These are phyloP conservation scores for Halcyon badia DNA, from an alignment of 2,797 vertebrate genomes.

Conservation along the genomic window DNA sequence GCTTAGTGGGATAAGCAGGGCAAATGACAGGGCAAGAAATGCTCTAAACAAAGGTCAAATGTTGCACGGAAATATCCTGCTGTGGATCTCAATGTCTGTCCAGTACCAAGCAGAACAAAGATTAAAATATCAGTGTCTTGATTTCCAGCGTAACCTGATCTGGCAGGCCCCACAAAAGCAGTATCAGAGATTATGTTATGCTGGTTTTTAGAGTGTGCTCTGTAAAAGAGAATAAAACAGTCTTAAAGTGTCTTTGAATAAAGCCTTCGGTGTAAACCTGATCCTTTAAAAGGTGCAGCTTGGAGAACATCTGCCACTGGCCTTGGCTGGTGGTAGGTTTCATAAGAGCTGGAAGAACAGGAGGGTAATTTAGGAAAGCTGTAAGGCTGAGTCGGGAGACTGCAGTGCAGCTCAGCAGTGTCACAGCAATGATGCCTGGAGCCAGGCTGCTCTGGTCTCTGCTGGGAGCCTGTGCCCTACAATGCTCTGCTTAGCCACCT, in stretches of 20 bases:
- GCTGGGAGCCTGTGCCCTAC: rapidly evolving
- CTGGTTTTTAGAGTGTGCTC: background rate
- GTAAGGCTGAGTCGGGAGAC: background rate
- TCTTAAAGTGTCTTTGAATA: background rate
- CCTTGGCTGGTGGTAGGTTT: background rate
- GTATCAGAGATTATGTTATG: background rate
- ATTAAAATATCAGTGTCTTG: background rate
- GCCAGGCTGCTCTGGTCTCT: background rate
- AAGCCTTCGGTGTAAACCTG: background rate
- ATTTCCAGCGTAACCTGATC: conserved; percentile 33
- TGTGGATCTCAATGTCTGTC: background rate
- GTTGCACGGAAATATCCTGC: background rate
- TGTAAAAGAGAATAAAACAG: background rate
- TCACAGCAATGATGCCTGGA: rapidly evolving
- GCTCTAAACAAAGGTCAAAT: background rate
- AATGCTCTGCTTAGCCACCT: background rate
- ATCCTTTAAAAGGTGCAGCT: background rate
- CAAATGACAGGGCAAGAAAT: background rate
- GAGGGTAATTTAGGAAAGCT: background rate
- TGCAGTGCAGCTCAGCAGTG: background rate
- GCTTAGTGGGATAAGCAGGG: background rate
- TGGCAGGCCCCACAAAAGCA: background rate
- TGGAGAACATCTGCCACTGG: background rate
- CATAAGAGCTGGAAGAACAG: background rate
- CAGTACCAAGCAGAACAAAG: background rate